phyloP scores from a whole-genome alignment of 2,797 vertebrate genomes.

The Orientallactaga sibirica region DNA sequence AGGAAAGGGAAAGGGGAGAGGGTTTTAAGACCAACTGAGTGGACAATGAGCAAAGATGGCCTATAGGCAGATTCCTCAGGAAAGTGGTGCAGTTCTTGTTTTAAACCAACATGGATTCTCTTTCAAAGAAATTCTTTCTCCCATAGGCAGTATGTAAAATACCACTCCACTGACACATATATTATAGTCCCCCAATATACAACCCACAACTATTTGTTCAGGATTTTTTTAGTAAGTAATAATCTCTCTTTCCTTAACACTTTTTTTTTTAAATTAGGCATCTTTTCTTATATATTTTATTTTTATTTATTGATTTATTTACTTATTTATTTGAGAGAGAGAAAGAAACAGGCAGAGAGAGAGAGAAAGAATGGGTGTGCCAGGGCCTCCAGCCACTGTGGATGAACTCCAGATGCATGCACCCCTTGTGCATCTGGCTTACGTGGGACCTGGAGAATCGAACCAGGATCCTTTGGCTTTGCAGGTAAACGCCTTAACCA shows the following conservation, averaged over 20 bases:
- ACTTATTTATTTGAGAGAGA: too few relatives aligned
- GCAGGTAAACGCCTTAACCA: too few relatives aligned
- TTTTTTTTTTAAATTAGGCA: too few relatives aligned
- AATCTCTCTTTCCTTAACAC: constrained; percentile 17
- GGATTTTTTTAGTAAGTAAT: background rate
- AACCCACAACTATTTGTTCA: background rate
- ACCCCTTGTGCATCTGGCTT: too few relatives aligned
- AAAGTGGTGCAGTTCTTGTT: background rate
- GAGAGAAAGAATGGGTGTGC: too few relatives aligned
- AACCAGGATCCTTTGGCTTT: too few relatives aligned
- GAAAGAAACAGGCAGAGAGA: too few relatives aligned
- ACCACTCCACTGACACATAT: background rate
- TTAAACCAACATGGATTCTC: constrained; percentile 17
- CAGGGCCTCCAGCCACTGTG: too few relatives aligned
- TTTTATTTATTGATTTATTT: too few relatives aligned
- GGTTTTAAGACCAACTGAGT: background rate
- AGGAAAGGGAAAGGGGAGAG: background rate
- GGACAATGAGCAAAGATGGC: background rate
- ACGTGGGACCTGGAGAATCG: too few relatives aligned
- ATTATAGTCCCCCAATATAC: background rate
- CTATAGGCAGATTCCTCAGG: background rate
- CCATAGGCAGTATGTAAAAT: background rate
- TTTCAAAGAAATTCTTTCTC: background rate
- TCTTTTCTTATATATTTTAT: too few relatives aligned
- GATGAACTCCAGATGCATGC: too few relatives aligned